These are phyloP conservation scores for Drosophila ironensis DNA, from an alignment of 1,140 invertebrate species.

Conservation along the genomic window DNA sequence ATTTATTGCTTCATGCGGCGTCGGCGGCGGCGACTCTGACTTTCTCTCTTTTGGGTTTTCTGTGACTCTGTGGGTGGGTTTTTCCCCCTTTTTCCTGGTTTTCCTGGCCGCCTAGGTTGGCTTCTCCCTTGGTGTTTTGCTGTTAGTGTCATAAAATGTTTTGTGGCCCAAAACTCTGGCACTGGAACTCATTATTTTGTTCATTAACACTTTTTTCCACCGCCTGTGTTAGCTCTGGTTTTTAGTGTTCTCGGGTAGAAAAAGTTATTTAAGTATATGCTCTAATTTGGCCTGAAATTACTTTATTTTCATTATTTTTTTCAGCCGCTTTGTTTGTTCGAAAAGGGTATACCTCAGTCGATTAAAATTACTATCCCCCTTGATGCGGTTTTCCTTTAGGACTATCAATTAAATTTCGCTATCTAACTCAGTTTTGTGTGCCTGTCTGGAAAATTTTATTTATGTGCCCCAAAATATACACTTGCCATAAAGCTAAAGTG, in stretches of 20 bases:
- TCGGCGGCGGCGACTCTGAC: slow-evolving; percentile 46
- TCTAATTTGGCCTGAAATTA: background rate
- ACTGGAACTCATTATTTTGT: slow-evolving; percentile 78
- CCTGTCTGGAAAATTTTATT: slow-evolving; percentile 50
- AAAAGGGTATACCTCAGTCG: slow-evolving; percentile 3
- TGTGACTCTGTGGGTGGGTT: slow-evolving; percentile 9
- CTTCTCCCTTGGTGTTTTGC: slow-evolving; percentile 69
- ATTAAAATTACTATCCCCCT: background rate
- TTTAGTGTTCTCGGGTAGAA: slow-evolving; percentile 13
- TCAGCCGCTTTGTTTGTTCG: background rate
- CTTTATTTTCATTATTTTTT: background rate
- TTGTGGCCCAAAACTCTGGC: slow-evolving; percentile 67
- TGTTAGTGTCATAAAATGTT: slow-evolving; percentile 79
- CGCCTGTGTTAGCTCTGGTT: slow-evolving; percentile 14
- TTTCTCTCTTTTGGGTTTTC: slow-evolving; percentile 8
- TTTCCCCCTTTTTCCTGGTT: background rate
- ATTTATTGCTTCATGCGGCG: slow-evolving; percentile 76
- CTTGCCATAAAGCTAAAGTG: slow-evolving; percentile 47
- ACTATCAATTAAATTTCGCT: slow-evolving; percentile 54
- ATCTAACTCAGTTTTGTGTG: slow-evolving; percentile 15
- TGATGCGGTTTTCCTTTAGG: slow-evolving; percentile 31
- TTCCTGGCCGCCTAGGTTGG: slow-evolving; percentile 19
- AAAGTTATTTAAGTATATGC: slow-evolving; percentile 3
- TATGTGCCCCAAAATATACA: slow-evolving; percentile 48
- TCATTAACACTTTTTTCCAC: slow-evolving; percentile 73